These are phyloP conservation scores for Sternotherus odoratus DNA, from an alignment of 2,797 vertebrate species.

Conservation along the genomic window DNA sequence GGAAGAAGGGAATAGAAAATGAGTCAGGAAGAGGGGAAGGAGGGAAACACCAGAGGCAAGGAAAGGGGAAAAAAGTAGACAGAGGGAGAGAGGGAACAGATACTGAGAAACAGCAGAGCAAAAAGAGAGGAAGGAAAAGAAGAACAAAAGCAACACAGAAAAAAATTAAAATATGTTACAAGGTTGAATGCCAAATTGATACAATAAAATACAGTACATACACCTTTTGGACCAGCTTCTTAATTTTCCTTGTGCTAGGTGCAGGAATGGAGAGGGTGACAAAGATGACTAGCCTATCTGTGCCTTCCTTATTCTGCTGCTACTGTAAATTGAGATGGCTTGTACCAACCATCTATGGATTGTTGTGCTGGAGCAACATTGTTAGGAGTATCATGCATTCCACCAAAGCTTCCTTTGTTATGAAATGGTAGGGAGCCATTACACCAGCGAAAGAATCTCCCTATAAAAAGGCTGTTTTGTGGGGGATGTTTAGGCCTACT, in stretches of 20 bases:
- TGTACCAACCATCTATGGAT: neutral
- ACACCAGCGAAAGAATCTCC: no score
- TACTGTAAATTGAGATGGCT: neutral
- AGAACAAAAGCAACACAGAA: neutral
- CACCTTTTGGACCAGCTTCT: neutral
- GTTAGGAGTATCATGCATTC: neutral
- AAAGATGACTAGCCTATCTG: neutral
- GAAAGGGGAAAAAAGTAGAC: neutral
- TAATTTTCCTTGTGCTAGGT: neutral
- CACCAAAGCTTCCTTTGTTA: neutral
- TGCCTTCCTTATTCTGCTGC: neutral
- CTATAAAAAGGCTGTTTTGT: no score
- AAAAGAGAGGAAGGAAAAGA: neutral
- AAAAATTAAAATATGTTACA: neutral
- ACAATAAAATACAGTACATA: neutral
- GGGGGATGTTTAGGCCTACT: neutral
- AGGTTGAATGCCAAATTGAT: neutral
- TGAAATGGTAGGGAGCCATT: accelerated
- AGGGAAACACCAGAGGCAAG: neutral
- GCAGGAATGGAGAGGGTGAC: neutral
- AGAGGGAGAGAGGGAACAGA: neutral
- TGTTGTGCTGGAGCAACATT: neutral
- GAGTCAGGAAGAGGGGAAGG: neutral
- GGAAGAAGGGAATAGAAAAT: neutral
- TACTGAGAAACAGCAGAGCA: neutral